Conservation (phyloP, 92 coral and sea anemone genomes). For the Epizoanthus rinbou region DNA sequence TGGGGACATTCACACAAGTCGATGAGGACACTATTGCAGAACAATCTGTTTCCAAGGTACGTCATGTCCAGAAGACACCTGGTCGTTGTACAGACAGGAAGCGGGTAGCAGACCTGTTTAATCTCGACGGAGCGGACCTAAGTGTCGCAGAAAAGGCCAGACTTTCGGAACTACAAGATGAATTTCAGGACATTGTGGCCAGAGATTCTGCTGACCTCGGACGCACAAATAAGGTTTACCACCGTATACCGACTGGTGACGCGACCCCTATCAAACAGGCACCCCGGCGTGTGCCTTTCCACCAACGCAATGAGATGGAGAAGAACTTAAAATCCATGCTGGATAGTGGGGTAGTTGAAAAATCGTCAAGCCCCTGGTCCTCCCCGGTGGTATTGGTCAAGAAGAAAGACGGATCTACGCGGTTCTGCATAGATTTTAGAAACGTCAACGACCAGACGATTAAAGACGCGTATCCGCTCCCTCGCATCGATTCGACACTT, state of each 20-base stretch:
- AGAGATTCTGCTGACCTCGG: constrained; percentile 38
- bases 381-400: constrained; percentile 44
- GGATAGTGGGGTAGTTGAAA: constrained; percentile 21
- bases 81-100: no score
- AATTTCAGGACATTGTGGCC: constrained; percentile 40
- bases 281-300: constrained; percentile 24
- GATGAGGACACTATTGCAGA: no score
- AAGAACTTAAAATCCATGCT: constrained; percentile 1
- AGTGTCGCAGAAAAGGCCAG: neutral
- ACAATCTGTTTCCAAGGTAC: no score
- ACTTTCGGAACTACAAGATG: constrained; percentile 6
- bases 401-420: constrained; percentile 48
- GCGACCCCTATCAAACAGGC: constrained; percentile 32
- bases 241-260: constrained; percentile 36
- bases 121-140: constrained; percentile 16
- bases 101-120: constrained; percentile 6
- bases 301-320: constrained; percentile 16
- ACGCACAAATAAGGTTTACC: constrained; percentile 22
- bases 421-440: constrained; percentile 51
- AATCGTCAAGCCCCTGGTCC: constrained; percentile 43
- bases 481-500: constrained; percentile 39
- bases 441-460: constrained; percentile 40
- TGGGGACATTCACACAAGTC: no score
- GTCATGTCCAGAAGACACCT: no score
- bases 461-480: constrained; percentile 49